Conservation (phyloP, 2,888 invertebrate genomes). For the Eurytoma californica region DNA sequence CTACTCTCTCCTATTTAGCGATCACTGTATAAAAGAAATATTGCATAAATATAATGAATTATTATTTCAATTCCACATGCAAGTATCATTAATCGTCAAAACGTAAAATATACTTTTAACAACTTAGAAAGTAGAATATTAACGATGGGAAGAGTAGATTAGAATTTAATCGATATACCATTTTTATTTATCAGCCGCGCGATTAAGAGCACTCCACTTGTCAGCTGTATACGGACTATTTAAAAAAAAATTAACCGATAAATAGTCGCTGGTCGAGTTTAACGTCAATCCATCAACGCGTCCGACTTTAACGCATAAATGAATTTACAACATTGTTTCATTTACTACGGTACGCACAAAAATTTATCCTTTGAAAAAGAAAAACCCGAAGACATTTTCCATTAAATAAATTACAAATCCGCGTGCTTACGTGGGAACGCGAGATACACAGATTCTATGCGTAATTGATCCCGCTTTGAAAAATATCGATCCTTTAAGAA, state of each 20-base stretch:
- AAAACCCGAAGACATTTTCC: conserved; percentile 44
- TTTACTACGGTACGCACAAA: not conserved
- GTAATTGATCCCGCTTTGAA: conserved; percentile 25
- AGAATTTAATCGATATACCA: conserved; percentile 10
- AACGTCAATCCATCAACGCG: conserved; percentile 29
- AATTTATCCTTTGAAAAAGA: not conserved
- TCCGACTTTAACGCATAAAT: conserved; percentile 2
- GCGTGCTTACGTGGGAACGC: conserved; percentile 30
- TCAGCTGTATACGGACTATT: not conserved
- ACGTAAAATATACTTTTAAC: no score
- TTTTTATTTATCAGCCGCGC: not conserved
- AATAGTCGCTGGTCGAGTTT: conserved; percentile 14
- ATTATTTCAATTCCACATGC: no score
- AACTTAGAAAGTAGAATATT: no score
- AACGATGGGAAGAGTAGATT: no score
- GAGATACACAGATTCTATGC: not conserved
- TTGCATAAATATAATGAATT: no score
- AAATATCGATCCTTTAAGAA: conserved; percentile 26
- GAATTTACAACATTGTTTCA: conserved; percentile 17
- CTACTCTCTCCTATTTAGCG: no score
- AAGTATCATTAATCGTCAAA: no score
- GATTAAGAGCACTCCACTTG: not conserved
- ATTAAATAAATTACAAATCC: conserved; percentile 28
- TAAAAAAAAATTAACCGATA: conserved; percentile 16
- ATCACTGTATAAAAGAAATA: no score